phyloP scores from a whole-genome alignment of 2,113 vertebrate genomes.

The Lates calcarifer region DNA sequence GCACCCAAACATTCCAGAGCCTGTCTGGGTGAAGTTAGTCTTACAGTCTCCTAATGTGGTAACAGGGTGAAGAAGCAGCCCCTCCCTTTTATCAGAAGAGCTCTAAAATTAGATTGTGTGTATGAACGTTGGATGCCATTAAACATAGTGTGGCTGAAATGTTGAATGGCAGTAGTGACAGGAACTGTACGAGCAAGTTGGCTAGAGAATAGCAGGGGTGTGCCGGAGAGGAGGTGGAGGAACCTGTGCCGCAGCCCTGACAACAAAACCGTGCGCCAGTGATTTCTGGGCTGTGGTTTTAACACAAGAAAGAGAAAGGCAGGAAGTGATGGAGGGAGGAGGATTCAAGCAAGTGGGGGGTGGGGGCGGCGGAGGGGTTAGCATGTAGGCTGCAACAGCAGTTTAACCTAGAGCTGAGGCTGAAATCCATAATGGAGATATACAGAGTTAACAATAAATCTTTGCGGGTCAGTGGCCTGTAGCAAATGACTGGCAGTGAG shows the following conservation, averaged over 20 bases:
- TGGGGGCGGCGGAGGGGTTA: neutral
- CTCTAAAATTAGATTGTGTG: conserved; percentile 19
- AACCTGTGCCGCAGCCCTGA: conserved; percentile 67
- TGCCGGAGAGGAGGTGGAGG: conserved; percentile 57
- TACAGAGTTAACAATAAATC: no score
- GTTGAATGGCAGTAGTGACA: neutral
- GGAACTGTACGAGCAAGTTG: conserved; percentile 50
- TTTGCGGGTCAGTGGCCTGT: neutral
- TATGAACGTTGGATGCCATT: neutral
- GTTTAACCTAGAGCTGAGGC: neutral
- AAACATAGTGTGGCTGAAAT: neutral
- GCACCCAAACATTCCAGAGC: neutral
- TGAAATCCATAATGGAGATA: no score
- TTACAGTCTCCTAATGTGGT: neutral
- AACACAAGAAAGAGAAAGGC: neutral
- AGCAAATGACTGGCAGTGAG: neutral
- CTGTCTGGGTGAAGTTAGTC: neutral
- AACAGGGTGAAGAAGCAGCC: neutral
- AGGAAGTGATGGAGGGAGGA: neutral
- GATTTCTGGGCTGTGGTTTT: neutral
- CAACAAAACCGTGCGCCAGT: neutral
- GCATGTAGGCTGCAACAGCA: neutral
- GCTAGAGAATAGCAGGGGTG: conserved; percentile 18
- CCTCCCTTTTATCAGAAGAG: neutral
- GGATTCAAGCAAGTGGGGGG: neutral